Evolutionary conservation across 23 tunicate genomes (phyloP), one percentile per base, ranked within the genome.

Genomic region (Styela plicata): DNA sequence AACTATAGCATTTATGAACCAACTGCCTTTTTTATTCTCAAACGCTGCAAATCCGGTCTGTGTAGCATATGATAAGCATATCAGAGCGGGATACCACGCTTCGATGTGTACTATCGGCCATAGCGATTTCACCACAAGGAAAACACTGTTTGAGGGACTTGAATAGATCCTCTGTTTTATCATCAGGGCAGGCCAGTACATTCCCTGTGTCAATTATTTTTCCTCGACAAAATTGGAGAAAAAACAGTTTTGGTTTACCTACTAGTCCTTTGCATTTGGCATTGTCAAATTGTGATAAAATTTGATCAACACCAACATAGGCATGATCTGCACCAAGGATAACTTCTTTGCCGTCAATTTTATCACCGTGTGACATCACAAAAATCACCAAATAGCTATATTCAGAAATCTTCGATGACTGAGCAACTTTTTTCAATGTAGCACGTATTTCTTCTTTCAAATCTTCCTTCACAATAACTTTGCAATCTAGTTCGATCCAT

Each of bases 191-290:
- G 16, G 24, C 0, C 23, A 0, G 16, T 29, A 0, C 71, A 18
- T 16, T 24, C 0, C 69, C 64, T 3, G 61, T 35, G 61, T 23
- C 26, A 22, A 63, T 24, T 36, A 70, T 37, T 79, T 80, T 16
- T 64, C 90, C 90, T 80, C 90, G n/a, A 64, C 90, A 86, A 63
- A 80, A 86, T 52, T 86, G 90, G 30, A 86, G 71, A 65, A 86
- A 80, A 36, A 86, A 80, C 65, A 86, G 74, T 31, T 86, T 86
- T 10, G 90, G 90, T 63, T 80, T 80, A 7, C 65, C 31, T 64
- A 24, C 63, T 52, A 86, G 33, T 25, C 0, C 2, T 52, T 31
- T 34, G 67, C 90, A 86, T 19, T 61, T 80, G 66, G 79, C 84
- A 64, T 86, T 86, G 37, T 80, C 80, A 69, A 79, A 86, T 7